Evolutionary conservation across 2,888 invertebrate genomes (phyloP).

Genomic region (Argyra leucocephala): DNA sequence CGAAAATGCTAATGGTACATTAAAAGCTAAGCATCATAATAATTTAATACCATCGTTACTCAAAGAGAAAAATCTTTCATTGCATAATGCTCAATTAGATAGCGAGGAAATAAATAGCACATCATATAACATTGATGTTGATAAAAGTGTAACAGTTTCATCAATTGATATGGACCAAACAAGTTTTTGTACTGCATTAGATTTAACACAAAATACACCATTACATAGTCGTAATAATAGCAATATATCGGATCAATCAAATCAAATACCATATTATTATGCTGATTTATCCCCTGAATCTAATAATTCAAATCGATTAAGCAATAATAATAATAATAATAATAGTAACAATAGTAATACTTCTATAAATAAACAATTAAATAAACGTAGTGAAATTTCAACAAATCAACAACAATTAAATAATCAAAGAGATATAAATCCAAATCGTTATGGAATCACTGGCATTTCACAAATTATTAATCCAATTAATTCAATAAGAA

Average conservation of each 20-base stretch:
- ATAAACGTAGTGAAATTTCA: background rate
- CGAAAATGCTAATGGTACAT: background rate
- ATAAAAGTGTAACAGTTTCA: conserved; percentile 29
- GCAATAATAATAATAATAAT: no score
- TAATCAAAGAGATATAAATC: conserved; percentile 54
- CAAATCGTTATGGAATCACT: conserved; percentile 49
- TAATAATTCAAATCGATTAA: conserved; percentile 31
- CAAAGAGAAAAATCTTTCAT: conserved; percentile 26
- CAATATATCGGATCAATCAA: conserved; percentile 54
- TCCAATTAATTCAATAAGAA: conserved; percentile 48
- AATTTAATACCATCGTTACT: conserved; percentile 22
- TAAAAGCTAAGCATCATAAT: background rate
- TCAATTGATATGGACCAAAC: conserved; percentile 27
- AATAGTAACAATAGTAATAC: background rate
- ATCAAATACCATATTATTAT: conserved; percentile 66
- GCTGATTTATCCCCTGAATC: conserved; percentile 53
- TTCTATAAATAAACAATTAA: background rate
- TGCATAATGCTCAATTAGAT: conserved; percentile 27
- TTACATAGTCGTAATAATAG: conserved; percentile 56
- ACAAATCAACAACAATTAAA: conserved; percentile 52
- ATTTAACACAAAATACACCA: conserved; percentile 38
- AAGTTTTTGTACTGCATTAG: conserved; percentile 27
- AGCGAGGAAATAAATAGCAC: conserved; percentile 23
- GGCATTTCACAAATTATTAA: conserved; percentile 66
- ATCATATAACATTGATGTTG: conserved; percentile 21